Percentiles rank a stretch among this genome's conserved stretches.
These are phyloP conservation scores for Ormyrus labotus DNA, from an alignment of 2,888 invertebrate species.

Conservation along the genomic window DNA sequence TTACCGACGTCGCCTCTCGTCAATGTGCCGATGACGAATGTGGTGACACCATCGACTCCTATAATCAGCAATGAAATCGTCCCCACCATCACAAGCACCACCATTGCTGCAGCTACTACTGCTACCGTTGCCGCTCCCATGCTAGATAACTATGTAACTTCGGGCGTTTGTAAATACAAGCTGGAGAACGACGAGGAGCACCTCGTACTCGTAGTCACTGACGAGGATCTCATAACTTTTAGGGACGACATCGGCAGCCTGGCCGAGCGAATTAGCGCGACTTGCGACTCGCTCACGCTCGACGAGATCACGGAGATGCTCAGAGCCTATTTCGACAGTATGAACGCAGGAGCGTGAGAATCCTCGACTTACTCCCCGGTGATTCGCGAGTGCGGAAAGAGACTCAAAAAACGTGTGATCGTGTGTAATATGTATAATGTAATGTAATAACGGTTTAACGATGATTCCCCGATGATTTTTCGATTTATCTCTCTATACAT, in stretches of 20 bases:
- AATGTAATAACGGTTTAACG: slow-evolving; percentile 55
- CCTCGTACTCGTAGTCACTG: slow-evolving; percentile 54
- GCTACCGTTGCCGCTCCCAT: too few relatives aligned
- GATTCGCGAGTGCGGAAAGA: background rate
- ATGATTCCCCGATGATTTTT: slow-evolving; percentile 53
- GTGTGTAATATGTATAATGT: slow-evolving; percentile 57
- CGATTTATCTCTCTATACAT: slow-evolving; percentile 41
- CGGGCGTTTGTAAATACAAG: slow-evolving; percentile 55
- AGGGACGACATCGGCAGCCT: slow-evolving; percentile 54
- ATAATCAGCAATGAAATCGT: background rate
- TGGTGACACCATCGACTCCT: background rate
- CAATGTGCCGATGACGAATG: background rate
- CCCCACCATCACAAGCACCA: slow-evolving; percentile 3
- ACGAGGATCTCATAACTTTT: slow-evolving; percentile 57
- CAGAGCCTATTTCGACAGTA: slow-evolving; percentile 51
- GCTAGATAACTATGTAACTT: slow-evolving; percentile 45
- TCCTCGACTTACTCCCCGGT: background rate
- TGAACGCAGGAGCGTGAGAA: slow-evolving; percentile 17
- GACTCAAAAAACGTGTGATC: slow-evolving; percentile 40
- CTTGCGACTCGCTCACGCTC: slow-evolving; percentile 54
- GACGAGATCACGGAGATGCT: slow-evolving; percentile 57
- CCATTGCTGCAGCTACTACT: background rate
- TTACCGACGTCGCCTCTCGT: background rate
- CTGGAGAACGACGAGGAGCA: slow-evolving; percentile 52
- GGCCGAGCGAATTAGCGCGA: slow-evolving; percentile 52